phyloP scores from a whole-genome alignment of 2,888 invertebrate genomes.

The Tenthredo scrophulariae region DNA sequence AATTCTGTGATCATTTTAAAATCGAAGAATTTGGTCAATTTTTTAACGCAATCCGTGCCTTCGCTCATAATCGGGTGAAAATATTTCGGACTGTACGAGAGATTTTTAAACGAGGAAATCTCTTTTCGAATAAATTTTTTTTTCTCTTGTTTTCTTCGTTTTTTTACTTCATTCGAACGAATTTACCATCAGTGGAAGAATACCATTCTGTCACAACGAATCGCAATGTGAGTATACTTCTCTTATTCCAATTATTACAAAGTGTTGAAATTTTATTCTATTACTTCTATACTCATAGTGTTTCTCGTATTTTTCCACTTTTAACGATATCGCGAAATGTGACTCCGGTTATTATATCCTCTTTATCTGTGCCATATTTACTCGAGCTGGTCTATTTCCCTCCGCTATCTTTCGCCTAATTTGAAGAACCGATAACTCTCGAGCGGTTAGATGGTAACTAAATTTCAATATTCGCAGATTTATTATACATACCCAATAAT shows the following conservation, averaged over 20 bases:
- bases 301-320: not conserved
- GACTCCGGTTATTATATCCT: not conserved
- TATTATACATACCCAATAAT: not conserved
- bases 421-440: not conserved
- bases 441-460: not conserved
- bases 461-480: not conserved
- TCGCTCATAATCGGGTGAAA: not conserved
- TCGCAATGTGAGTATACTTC: slow-evolving; percentile 42
- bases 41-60: not conserved
- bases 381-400: not conserved
- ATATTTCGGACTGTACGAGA: not conserved
- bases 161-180: slow-evolving; percentile 2
- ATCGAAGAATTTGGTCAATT: not conserved
- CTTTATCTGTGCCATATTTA: not conserved
- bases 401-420: slow-evolving; percentile 34
- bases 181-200: not conserved
- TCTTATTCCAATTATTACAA: not conserved
- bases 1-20: not conserved
- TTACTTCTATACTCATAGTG: not conserved
- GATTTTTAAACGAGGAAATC: not conserved
- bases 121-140: not conserved
- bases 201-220: not conserved
- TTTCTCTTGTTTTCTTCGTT: not conserved
- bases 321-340: slow-evolving; percentile 13
- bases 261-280: not conserved